Evolutionary conservation across 2,888 invertebrate genomes (phyloP).

Genomic region (Campaea margaritaria): DNA sequence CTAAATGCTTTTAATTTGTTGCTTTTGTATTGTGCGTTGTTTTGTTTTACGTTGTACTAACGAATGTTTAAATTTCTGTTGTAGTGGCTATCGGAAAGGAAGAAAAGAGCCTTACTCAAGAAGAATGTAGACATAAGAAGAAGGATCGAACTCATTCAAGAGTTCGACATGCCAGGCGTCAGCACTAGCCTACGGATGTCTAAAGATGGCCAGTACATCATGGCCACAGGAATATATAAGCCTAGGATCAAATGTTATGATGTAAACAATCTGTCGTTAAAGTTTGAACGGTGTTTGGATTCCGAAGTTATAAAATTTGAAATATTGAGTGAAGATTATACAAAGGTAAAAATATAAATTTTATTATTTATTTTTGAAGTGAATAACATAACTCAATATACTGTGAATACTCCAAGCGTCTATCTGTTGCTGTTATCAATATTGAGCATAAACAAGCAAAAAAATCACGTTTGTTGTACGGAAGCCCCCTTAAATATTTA

Average conservation of each 20-base stretch:
- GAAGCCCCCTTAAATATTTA: too few species aligned
- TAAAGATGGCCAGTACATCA: slow-evolving; percentile 95
- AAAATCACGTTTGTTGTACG: too few species aligned
- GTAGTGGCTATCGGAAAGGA: slow-evolving; percentile 95
- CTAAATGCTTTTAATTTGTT: too few species aligned
- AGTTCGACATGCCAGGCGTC: slow-evolving; percentile 99
- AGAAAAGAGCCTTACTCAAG: slow-evolving; percentile 91
- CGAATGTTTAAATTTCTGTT: slow-evolving; percentile 52
- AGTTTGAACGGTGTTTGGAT: slow-evolving; percentile 99
- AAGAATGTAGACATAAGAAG: slow-evolving; percentile 95
- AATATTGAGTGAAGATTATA: slow-evolving; percentile 97
- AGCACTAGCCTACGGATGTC: slow-evolving; percentile 94
- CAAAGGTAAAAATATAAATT: slow-evolving; percentile 87
- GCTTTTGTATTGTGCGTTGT: too few species aligned
- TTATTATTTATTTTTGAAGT: too few species aligned
- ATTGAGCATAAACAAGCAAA: too few species aligned
- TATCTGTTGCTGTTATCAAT: too few species aligned
- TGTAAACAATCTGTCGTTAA: slow-evolving; percentile 96
- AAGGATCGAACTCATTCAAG: slow-evolving; percentile 98
- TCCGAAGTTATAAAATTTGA: slow-evolving; percentile 98
- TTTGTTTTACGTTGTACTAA: too few species aligned
- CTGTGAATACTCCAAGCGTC: too few species aligned
- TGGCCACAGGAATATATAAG: slow-evolving; percentile 98
- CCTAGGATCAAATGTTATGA: slow-evolving; percentile 98
- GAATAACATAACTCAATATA: too few species aligned